Evolutionary conservation across 2,888 invertebrate species (phyloP).

Genomic region (Ophion ventricosus): DNA sequence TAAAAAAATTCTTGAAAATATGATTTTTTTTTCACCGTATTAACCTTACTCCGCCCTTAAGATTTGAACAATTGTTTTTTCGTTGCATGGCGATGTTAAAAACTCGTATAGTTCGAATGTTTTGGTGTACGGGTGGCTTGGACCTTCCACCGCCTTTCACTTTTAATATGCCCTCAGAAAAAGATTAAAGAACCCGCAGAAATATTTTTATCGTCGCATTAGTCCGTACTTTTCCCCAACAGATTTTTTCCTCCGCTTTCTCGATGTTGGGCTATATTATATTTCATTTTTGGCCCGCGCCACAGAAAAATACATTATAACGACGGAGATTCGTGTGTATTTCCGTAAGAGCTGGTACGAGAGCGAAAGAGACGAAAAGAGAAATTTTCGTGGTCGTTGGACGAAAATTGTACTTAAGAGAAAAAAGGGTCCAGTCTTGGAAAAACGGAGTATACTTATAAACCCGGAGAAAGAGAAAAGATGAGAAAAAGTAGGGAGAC

Average conservation of each 20-base stretch:
- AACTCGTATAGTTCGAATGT: too few species aligned
- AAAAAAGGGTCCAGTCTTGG: conserved; percentile 52
- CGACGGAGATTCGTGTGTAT: conserved; percentile 16
- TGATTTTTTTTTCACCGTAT: too few species aligned
- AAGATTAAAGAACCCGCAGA: conserved; percentile 19
- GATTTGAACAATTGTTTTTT: too few species aligned
- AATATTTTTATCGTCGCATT: conserved; percentile 52
- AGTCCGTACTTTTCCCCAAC: conserved; percentile 22
- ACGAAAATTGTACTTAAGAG: conserved; percentile 44
- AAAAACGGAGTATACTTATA: conserved; percentile 59
- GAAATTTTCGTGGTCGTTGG: conserved; percentile 45
- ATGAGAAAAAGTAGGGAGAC: conserved; percentile 43
- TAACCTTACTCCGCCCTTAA: too few species aligned
- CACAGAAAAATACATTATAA: conserved; percentile 38
- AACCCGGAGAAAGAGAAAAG: conserved; percentile 52
- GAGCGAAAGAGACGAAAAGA: not conserved
- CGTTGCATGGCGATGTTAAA: too few species aligned
- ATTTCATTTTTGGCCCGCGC: conserved; percentile 24
- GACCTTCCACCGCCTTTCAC: too few species aligned
- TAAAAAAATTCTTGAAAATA: too few species aligned
- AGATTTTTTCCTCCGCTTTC: conserved; percentile 23
- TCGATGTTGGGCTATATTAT: conserved; percentile 43
- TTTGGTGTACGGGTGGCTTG: too few species aligned
- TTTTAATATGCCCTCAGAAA: not conserved
- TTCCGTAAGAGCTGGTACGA: conserved; percentile 1